Base-by-base conservation (phyloP, 2,888 invertebrate species). In the Phaedon cochleariae region DNA sequence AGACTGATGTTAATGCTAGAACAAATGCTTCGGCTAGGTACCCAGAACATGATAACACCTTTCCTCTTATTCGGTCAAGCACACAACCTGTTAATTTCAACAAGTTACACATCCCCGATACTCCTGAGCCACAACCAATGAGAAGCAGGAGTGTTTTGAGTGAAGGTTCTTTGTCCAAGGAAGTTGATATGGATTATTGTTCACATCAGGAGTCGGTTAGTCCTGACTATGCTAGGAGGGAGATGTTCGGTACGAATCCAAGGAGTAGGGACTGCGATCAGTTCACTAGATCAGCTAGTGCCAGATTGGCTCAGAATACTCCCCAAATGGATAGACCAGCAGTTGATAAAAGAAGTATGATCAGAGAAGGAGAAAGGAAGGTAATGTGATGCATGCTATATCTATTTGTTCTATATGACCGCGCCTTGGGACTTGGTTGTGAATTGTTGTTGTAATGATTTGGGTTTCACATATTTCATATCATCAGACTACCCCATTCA, bases 281-380 rank as follows among this genome's bases (percentile, higher is more conserved):
- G 77, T 94, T 94, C 81, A 88, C 91, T 76, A 87, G 94, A 80
- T 94, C 94, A 58, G 93, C 94, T 10, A 94, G 94, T 82, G 94
- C 94, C 29, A 86, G 94, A 65, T 83, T 94, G 72, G 91, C 94
- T 54, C 83, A 88, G 80, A 81, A 87, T 85, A 73, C 85, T 67
- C 71, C 67, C 1, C 72, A 74, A 54, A 72, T 74, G 37, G 74
- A 77, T 26, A 71, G 72, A 51, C 57, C 57, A 6, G 70, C 68
- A 73, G 80, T 59, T 72, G 83, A 75, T 75, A 84, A 75, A 75
- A 82, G 72, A 77, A 82, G 65, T 70, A 69, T 73, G 34, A 75
- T 73, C 55, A 75, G 87, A 71, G 92, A 93, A 71, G 92, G 93
- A 18, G 92, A 92, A 80, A 89, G 91, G 79, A 94, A 93, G 85